These are phyloP conservation scores for Lanius ludovicianus DNA, from an alignment of 2,113 vertebrate species.

Conservation along the genomic window DNA sequence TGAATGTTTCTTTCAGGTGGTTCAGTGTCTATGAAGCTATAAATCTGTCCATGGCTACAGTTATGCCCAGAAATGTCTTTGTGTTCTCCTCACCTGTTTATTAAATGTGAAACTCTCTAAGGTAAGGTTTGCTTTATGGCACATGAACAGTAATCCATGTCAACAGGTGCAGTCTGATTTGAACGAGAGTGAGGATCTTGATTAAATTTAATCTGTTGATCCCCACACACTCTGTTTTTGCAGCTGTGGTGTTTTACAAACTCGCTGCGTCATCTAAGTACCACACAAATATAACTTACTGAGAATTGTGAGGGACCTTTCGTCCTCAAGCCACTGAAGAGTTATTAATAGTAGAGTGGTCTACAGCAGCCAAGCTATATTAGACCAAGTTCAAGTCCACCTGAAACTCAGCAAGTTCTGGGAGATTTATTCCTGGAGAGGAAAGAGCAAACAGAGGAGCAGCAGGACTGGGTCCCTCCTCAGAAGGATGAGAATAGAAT, in stretches of 20 bases:
- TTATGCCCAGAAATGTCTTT: not conserved
- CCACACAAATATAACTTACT: conserved; percentile 57
- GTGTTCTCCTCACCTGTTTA: not conserved
- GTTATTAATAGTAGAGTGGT: conserved; percentile 46
- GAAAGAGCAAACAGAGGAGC: not conserved
- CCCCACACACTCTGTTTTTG: conserved; percentile 30
- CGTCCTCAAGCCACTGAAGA: not conserved
- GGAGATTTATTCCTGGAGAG: not conserved
- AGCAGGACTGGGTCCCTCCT: not conserved
- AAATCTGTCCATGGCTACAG: not conserved
- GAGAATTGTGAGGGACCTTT: not conserved
- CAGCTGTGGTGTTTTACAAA: conserved; percentile 41
- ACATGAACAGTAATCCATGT: not conserved
- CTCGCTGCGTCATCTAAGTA: not conserved
- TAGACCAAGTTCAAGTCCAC: not conserved
- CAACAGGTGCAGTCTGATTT: not conserved
- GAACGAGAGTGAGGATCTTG: conserved; percentile 14
- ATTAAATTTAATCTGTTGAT: not conserved
- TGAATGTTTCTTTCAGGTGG: not conserved
- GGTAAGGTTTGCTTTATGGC: not conserved
- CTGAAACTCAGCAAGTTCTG: not conserved
- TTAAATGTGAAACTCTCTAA: not conserved
- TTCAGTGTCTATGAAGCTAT: not conserved
- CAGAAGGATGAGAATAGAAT: not conserved
- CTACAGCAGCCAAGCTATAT: conserved; percentile 39